Evolutionary conservation across 2,113 vertebrate genomes (phyloP).

Genomic region (Macroglossus sobrinus): DNA sequence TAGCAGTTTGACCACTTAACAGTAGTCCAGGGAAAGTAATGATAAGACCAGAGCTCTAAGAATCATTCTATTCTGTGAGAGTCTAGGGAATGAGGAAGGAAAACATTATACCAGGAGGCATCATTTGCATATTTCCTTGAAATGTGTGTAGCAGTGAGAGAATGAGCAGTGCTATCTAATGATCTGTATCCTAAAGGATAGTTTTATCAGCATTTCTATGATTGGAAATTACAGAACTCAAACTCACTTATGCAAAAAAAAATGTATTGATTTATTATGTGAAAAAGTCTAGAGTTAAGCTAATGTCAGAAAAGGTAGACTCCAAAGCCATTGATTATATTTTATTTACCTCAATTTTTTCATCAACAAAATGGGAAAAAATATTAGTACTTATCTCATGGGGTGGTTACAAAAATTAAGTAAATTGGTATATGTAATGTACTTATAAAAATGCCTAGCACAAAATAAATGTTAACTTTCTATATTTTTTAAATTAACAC

Average conservation of each 20-base stretch:
- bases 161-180: not conserved
- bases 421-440: not conserved
- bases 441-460: not conserved
- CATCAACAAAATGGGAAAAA: not conserved
- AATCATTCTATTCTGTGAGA: not conserved
- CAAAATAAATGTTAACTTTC: not conserved
- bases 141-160: not conserved
- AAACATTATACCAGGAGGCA: not conserved
- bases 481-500: not conserved
- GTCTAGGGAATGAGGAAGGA: not conserved
- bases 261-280: not conserved
- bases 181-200: not conserved
- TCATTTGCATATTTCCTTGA: not conserved
- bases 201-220: not conserved
- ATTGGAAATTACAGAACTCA: not conserved
- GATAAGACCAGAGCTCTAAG: not conserved
- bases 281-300: not conserved
- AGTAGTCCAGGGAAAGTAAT: not conserved
- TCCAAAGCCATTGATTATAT: not conserved
- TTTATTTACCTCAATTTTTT: not conserved
- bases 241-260: not conserved
- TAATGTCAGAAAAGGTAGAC: not conserved
- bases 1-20: not conserved
- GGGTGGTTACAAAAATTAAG: not conserved
- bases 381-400: not conserved